These are phyloP conservation scores for Cassiopea xamachana DNA, from an alignment of 30 jellyfish, hydroid and myxozoan species.

Conservation along the genomic window DNA sequence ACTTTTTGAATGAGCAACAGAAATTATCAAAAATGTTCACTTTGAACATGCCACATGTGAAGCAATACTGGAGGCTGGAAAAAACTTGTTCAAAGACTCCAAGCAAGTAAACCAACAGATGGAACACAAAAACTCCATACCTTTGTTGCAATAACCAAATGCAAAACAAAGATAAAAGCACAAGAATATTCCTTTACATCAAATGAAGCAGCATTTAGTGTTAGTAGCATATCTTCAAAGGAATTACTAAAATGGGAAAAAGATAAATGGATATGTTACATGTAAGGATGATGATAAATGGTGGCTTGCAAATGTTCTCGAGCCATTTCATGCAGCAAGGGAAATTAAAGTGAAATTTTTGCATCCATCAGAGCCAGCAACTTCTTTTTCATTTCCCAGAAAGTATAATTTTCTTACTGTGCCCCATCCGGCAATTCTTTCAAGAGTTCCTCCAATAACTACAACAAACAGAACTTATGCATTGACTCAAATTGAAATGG, in stretches of 20 bases:
- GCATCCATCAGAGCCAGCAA: conserved; percentile 33
- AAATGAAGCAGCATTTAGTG: too few species aligned
- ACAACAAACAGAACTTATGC: conserved; percentile 17
- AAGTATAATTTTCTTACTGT: neutral
- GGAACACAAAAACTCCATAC: neutral
- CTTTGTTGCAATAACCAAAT: neutral
- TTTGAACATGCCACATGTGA: neutral
- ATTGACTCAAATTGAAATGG: neutral
- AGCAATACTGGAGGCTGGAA: neutral
- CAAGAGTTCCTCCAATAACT: conserved; percentile 16
- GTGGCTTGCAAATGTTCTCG: neutral
- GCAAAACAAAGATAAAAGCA: neutral
- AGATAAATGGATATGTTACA: too few species aligned
- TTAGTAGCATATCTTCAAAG: too few species aligned
- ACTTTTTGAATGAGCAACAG: conserved; percentile 7
- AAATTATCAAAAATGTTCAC: neutral
- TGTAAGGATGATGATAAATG: too few species aligned
- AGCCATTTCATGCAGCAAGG: neutral
- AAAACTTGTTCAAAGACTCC: neutral
- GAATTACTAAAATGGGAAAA: too few species aligned
- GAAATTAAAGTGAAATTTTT: conserved; percentile 7
- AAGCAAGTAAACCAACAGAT: neutral
- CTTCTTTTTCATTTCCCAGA: conserved; percentile 4
- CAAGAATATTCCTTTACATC: neutral
- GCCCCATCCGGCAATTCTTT: neutral